A percentile compares a stretch with the other conserved stretches of the same genome.
Evolutionary conservation across 30 jellyfish, hydroid and myxozoan species (phyloP).

Genomic region (Turritopsis rubra): DNA sequence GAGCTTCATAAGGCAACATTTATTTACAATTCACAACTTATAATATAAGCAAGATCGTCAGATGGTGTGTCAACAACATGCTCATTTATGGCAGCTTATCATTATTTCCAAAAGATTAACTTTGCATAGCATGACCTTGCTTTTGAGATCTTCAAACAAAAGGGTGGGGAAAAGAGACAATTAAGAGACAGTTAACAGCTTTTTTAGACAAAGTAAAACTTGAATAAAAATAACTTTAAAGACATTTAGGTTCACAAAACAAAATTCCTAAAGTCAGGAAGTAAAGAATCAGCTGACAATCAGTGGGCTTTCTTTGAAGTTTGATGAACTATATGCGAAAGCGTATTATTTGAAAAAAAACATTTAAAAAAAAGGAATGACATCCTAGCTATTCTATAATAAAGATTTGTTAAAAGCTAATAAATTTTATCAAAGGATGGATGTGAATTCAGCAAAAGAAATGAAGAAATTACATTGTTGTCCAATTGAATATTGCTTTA

Average conservation of each 20-base stretch:
- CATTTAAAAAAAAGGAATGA: too few species aligned
- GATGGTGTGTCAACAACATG: too few species aligned
- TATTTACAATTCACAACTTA: not conserved
- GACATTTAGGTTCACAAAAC: not conserved
- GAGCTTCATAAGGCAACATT: not conserved
- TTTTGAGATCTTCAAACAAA: not conserved
- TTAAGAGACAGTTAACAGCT: not conserved
- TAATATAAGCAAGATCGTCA: not conserved
- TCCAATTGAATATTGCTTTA: too few species aligned
- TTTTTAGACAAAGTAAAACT: not conserved
- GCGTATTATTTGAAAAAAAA: not conserved
- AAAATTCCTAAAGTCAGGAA: not conserved
- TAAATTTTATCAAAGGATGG: too few species aligned
- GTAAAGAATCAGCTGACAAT: not conserved
- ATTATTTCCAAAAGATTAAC: not conserved
- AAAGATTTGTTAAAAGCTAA: too few species aligned
- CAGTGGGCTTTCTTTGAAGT: not conserved
- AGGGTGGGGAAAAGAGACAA: not conserved
- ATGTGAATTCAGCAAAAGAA: too few species aligned
- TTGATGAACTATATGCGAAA: not conserved
- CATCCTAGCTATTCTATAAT: too few species aligned
- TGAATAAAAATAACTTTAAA: not conserved
- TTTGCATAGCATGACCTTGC: not conserved
- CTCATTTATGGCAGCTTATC: not conserved
- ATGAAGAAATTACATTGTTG: too few species aligned